Percentiles rank a stretch among this genome's conserved stretches.
Evolutionary conservation across 2,797 vertebrate genomes (phyloP).

Genomic region (Rhyacichthys aspro): DNA sequence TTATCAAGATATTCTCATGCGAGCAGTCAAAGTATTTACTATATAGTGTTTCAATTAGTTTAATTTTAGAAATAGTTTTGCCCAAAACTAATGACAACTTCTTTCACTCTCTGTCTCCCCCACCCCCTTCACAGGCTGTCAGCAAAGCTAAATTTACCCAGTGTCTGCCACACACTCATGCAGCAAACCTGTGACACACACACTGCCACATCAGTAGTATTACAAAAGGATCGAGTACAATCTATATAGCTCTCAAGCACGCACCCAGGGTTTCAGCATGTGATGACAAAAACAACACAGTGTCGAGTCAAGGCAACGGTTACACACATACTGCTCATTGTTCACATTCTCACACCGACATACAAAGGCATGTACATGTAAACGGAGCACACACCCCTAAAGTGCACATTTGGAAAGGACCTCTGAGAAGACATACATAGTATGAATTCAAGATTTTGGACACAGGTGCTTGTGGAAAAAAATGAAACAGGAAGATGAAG

Average conservation of each 20-base stretch:
- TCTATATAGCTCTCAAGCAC: slow-evolving; percentile 20
- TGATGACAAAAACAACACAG: slow-evolving; percentile 52
- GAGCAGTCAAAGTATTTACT: slow-evolving; percentile 1
- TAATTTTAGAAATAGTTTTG: slow-evolving; percentile 40
- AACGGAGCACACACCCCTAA: slow-evolving; percentile 48
- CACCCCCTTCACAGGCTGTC: slow-evolving; percentile 48
- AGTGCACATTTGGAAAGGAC: slow-evolving; percentile 64
- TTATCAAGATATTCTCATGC: slow-evolving; percentile 1
- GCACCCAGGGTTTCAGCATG: slow-evolving; percentile 35
- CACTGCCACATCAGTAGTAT: slow-evolving; percentile 22
- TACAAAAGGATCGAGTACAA: slow-evolving; percentile 42
- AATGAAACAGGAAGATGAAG: slow-evolving; percentile 2
- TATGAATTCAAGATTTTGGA: slow-evolving; percentile 32
- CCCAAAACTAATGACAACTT: slow-evolving; percentile 33
- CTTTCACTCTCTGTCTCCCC: slow-evolving; percentile 23
- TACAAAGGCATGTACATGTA: slow-evolving; percentile 53
- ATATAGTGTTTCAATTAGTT: slow-evolving; percentile 14
- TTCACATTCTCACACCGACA: slow-evolving; percentile 44
- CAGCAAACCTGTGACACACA: slow-evolving; percentile 38
- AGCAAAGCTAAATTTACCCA: slow-evolving; percentile 74
- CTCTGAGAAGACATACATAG: slow-evolving; percentile 38
- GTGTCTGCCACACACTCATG: slow-evolving; percentile 48
- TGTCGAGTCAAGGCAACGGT: slow-evolving; percentile 51
- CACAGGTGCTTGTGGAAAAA: slow-evolving; percentile 6
- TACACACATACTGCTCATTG: slow-evolving; percentile 49